Base-by-base conservation (phyloP, 2,888 invertebrate species). In the Allophyes oxyacanthae region DNA sequence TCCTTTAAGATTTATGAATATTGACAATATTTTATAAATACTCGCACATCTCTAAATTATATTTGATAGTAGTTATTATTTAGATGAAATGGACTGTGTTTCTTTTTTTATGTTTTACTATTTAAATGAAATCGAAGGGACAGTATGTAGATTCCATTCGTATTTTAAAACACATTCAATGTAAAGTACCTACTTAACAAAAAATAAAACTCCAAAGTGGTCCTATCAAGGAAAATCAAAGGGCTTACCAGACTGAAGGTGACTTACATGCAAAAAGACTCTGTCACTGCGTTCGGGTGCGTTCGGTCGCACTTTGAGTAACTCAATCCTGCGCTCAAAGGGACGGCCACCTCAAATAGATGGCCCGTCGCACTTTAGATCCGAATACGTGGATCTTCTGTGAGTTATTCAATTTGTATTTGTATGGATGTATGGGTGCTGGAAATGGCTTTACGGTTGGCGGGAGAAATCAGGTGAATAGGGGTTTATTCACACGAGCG, bases 321-420 rank as follows among this genome's bases (percentile, higher is more conserved):
- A 87, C 84, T 84, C 84, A 84, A 86, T 84, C 81, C 78, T 57
- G 58, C 67, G 77, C 78, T 84, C 84, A 87, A 90, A 90, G 89
- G 90, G 90, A 89, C 90, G 84, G 83, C 83, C 80, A 76, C 80
- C 82, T 86, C 83, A 86, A 89, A 91, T 89, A 86, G 89, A 92
- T 91, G 86, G 86, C 83, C 87, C 78, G 87, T 89, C 92, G 87
- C 81, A 83, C 83, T 85, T 84, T 77, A 81, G 81, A 86, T 84
- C 78, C 82, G 83, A 87, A 85, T 87, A 84, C 90, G 88, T 91
- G 87, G 81, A 91, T 92, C 92, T 91, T 91, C 85, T 83, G 80
- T 82, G 83, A 87, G 88, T 91, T 92, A 93, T 94, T 92, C 89
- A 92, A 93, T 94, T 94, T 92, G 88, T 88, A 82, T 81, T 72